phyloP scores from a whole-genome alignment of 2,113 vertebrate genomes.

The Ploceus nigricollis region DNA sequence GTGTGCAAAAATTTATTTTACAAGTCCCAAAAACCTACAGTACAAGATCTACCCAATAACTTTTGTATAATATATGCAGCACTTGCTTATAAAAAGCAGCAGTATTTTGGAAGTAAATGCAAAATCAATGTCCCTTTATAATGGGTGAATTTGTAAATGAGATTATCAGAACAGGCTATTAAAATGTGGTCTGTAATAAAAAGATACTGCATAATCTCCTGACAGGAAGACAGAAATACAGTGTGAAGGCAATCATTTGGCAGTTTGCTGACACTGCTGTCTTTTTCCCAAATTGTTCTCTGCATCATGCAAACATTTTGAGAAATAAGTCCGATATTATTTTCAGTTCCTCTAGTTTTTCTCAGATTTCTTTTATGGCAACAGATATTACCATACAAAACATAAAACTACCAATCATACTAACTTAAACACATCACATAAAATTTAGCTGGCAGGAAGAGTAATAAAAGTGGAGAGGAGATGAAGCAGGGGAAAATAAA shows the following conservation, averaged over 20 bases:
- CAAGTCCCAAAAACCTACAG: background rate
- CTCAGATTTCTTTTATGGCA: background rate
- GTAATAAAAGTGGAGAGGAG: background rate
- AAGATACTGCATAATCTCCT: background rate
- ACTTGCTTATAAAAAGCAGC: background rate
- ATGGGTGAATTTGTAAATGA: background rate
- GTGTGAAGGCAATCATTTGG: background rate
- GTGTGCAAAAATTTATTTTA: background rate
- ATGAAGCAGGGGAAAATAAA: background rate
- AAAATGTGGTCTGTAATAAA: constrained; percentile 5
- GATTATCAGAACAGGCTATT: constrained; percentile 24
- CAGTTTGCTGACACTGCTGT: background rate
- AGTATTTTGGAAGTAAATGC: constrained; percentile 12
- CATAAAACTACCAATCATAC: background rate
- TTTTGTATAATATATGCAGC: background rate
- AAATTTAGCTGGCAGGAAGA: background rate
- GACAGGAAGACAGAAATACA: background rate
- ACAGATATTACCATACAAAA: background rate
- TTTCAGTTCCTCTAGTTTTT: background rate
- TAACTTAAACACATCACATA: background rate
- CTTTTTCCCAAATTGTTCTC: background rate
- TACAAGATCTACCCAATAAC: background rate
- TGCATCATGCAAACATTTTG: background rate
- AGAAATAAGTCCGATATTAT: background rate
- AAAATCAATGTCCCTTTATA: constrained; percentile 26